Base-by-base conservation (phyloP, 2,113 vertebrate species). In the Oryctolagus cuniculus region DNA sequence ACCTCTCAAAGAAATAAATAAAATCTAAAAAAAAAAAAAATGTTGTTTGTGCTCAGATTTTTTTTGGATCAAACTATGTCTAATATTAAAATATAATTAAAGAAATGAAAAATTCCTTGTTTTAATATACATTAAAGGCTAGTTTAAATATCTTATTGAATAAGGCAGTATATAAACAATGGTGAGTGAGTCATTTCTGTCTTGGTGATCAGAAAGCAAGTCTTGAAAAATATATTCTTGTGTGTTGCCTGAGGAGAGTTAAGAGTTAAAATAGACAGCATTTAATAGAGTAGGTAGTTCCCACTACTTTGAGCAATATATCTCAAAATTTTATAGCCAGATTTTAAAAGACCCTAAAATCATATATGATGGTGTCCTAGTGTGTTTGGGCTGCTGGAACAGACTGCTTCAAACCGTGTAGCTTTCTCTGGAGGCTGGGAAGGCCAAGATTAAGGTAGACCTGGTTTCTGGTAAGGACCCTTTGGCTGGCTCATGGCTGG, bases 271-370 rank as follows among this genome's bases (percentile, higher is more conserved):
- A 51, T 61, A 74, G 38, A n/a, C n/a, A 83, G 11, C 85, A 38
- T 88, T 55, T 88, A 78, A 34, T 49, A 67, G 25, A 61, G 15
- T 69, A 74, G 27, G 36, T 85, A 7, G n/a, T 69, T 27, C 4
- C 25, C 73, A 85, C 31, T n/a, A 10, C 79, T 22, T 49, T 84
- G 25, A 91, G 34, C 21, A 58, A 27, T 63, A 13, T n/a, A 6
- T 80, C 67, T 96, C 84, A 67, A 80, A 87, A 84, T 55, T 80
- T 89, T 75, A 81, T 8, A 89, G 80, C 24, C 61, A 86, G 58
- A 89, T 92, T 82, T 82, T 72, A 19, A 44, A 44, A 63, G 8
- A 38, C 29, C 2, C 25, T 74, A 13, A 64, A 85, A 70, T 85
- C 17, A 10, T 27, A 11, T 61, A 22, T 51, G 17, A 38, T 67